A percentile compares a stretch with the other conserved stretches of the same genome.
These are phyloP conservation scores for Limanda limanda DNA, from an alignment of 2,113 vertebrate genomes.

Conservation along the genomic window DNA sequence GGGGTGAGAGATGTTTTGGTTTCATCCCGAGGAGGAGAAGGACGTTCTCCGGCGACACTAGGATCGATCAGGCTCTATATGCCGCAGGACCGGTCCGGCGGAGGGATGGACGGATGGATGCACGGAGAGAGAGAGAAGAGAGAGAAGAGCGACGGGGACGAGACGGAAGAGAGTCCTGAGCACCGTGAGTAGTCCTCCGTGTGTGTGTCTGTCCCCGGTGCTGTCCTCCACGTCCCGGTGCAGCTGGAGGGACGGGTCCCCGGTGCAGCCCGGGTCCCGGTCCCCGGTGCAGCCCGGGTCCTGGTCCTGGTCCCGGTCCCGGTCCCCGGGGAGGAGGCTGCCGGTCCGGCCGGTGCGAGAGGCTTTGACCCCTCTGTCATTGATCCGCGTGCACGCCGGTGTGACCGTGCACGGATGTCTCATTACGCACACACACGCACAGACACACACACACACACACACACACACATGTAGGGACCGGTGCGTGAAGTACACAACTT, in stretches of 20 bases:
- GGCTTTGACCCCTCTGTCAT: constrained; percentile 86
- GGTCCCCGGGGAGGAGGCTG: constrained; percentile 38
- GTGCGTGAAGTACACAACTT: constrained; percentile 54
- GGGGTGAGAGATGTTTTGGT: constrained; percentile 42
- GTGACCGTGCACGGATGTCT: constrained; percentile 7
- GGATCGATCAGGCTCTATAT: constrained; percentile 57
- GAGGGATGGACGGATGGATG: constrained; percentile 73
- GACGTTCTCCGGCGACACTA: constrained; percentile 63
- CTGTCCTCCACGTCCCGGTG: constrained; percentile 79
- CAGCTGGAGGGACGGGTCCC: neutral
- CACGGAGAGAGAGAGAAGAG: too few relatives aligned
- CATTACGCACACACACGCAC: constrained; percentile 13
- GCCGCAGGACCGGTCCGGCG: constrained; percentile 76
- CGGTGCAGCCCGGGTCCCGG: too few relatives aligned
- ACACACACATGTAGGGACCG: constrained; percentile 2
- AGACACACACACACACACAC: constrained; percentile 9
- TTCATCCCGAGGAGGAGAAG: constrained; percentile 64
- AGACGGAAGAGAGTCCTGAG: constrained; percentile 72
- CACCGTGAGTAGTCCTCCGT: constrained; percentile 71
- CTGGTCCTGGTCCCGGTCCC: neutral
- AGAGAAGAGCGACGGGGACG: too few relatives aligned
- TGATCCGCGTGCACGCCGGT: constrained; percentile 75
- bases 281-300: too few relatives aligned
- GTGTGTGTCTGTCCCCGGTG: constrained; percentile 53
- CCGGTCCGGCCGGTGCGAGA: constrained; percentile 61